Conservation (phyloP, 2,113 vertebrate species). For the Astatotilapia flaviijosephi region DNA sequence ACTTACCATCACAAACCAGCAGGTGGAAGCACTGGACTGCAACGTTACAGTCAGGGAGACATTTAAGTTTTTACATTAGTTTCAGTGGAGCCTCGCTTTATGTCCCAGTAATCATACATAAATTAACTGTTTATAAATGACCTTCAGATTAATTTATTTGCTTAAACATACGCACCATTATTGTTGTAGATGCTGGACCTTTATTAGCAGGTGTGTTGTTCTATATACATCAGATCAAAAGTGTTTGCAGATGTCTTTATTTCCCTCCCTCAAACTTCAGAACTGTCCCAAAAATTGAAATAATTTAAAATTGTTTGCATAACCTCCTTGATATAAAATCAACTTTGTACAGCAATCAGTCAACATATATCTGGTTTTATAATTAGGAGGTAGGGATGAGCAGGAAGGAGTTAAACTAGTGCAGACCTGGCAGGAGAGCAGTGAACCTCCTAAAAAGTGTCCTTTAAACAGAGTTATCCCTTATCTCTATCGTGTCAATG, state of each 20-base stretch:
- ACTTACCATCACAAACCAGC: not conserved
- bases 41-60: not conserved
- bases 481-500: not conserved
- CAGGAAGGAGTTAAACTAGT: not conserved
- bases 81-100: not conserved
- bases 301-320: not conserved
- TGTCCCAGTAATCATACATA: not conserved
- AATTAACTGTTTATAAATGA: not conserved
- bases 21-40: not conserved
- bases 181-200: not conserved
- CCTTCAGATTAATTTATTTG: not conserved
- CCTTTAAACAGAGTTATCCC: not conserved
- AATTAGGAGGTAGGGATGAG: not conserved
- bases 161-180: not conserved
- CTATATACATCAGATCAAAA: not conserved
- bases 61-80: not conserved
- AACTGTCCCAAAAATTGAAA: conserved; percentile 54
- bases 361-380: not conserved
- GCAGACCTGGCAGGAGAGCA: not conserved
- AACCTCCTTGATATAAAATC: not conserved
- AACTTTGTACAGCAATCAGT: not conserved
- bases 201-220: not conserved
- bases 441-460: not conserved
- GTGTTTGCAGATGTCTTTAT: conserved; percentile 23
- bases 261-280: conserved; percentile 5